Percentiles rank a stretch among this genome's conserved stretches.
Conservation (phyloP, 2,888 invertebrate genomes). For the Drosophila engyochracea region DNA sequence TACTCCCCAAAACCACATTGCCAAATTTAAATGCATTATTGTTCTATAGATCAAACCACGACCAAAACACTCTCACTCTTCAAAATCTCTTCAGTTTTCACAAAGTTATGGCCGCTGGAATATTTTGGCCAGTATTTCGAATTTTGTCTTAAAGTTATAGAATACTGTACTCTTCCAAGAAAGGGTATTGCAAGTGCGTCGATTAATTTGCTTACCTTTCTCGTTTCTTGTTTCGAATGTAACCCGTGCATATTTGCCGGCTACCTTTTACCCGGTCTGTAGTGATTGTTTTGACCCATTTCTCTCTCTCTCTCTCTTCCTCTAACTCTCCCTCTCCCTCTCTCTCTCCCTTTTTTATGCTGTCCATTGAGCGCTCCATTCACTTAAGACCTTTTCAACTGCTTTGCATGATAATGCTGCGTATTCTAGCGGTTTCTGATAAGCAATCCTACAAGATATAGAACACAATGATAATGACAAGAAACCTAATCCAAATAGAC, state of each 20-base stretch:
- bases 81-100: no score
- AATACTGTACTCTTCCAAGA: neutral
- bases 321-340: neutral
- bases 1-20: no score
- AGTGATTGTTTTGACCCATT: conserved; percentile 73
- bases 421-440: conserved; percentile 25
- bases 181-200: conserved; percentile 39
- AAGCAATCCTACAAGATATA: conserved; percentile 27
- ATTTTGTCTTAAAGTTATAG: neutral
- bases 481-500: conserved; percentile 31
- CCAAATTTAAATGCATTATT: no score
- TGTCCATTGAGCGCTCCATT: conserved; percentile 41
- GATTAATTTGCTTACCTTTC: conserved; percentile 17
- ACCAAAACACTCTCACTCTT: no score
- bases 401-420: conserved; percentile 63
- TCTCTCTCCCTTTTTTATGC: neutral
- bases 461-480: neutral
- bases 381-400: conserved; percentile 24
- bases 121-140: neutral
- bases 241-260: conserved; percentile 65
- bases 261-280: conserved; percentile 60
- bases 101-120: neutral
- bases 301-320: conserved; percentile 7
- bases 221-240: conserved; percentile 37
- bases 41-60: no score